These are phyloP conservation scores for Rhea americana DNA, from an alignment of 2,113 vertebrate species.

Conservation along the genomic window DNA sequence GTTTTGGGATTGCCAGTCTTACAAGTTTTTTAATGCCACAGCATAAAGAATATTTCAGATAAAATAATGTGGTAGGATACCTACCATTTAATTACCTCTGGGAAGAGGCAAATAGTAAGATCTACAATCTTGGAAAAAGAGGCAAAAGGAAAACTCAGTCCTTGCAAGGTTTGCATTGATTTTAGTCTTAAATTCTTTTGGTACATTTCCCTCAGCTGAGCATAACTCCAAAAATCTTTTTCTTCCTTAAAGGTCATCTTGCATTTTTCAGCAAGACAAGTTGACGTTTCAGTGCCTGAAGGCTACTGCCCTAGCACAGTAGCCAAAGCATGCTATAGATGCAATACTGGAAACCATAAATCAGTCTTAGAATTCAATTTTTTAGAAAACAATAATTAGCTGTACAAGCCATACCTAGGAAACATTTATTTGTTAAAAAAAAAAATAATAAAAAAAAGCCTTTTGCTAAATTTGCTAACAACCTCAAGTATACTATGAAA, in stretches of 20 bases:
- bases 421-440: background rate
- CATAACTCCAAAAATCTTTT: background rate
- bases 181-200: background rate
- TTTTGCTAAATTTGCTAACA: background rate
- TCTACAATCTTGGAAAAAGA: background rate
- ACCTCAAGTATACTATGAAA: background rate
- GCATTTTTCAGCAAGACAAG: background rate
- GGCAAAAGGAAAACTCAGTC: background rate
- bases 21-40: background rate
- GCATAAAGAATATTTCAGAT: background rate
- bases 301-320: background rate
- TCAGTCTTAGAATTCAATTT: background rate
- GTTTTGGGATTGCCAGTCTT: background rate
- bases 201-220: background rate
- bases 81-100: background rate
- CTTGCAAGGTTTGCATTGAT: background rate
- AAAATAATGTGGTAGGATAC: background rate
- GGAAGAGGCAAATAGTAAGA: background rate
- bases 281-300: background rate
- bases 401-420: background rate
- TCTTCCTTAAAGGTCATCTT: background rate
- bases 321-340: background rate
- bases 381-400: background rate
- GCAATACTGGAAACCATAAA: background rate
- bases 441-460: background rate